Evolutionary conservation across 2,797 vertebrate species (phyloP), one percentile per base, ranked within the genome.

Genomic region (Takifugu ocellatus): DNA sequence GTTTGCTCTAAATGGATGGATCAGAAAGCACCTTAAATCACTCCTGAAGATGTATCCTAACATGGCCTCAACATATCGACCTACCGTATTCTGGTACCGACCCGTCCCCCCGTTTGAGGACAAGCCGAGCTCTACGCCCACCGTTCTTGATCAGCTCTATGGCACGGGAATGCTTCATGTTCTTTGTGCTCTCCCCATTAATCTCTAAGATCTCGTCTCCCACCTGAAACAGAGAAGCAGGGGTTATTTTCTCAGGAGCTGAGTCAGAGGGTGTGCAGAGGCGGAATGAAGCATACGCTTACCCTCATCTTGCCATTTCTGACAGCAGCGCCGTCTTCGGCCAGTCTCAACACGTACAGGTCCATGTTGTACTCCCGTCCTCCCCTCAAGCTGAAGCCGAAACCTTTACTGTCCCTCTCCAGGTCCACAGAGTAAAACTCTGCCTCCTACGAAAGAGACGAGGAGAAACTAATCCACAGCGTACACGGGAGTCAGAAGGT

Each of bases 121-220:
- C 93, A 25, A 99, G 94, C 80, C 94, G 93, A 17, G 96, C 97
- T 88, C 95, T 91, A 62, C 95, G 93, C 61, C 96, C 96, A 51
- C 97, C 97, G 0, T 94, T 99, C 92, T 99, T 99, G 88, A 99
- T 99, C 83, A 99, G 94, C 91, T 99, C 97, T 33, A 99, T 99
- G 89, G 97, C 97, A 73, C 97, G 96, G 64, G 97, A 94, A 60
- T 99, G 97, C 89, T 96, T 98, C 97, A 99, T 99, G 86, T 95
- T 98, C 91, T 99, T 99, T 77, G 97, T 99, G 77, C 93, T 96
- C 90, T 99, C 97, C 21, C 97, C 96, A 9, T 99, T 99, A 84
- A 99, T 99, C 87, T 99, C 97, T 80, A 99, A 87, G 81, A 99
- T 99, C 91, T 98, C 96, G 63, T 99, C 97, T 66, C 97, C 97